A percentile compares a stretch with the other conserved stretches of the same genome.
phyloP scores from a whole-genome alignment of 2,113 vertebrate genomes.

The Forbesichthys agassizii region DNA sequence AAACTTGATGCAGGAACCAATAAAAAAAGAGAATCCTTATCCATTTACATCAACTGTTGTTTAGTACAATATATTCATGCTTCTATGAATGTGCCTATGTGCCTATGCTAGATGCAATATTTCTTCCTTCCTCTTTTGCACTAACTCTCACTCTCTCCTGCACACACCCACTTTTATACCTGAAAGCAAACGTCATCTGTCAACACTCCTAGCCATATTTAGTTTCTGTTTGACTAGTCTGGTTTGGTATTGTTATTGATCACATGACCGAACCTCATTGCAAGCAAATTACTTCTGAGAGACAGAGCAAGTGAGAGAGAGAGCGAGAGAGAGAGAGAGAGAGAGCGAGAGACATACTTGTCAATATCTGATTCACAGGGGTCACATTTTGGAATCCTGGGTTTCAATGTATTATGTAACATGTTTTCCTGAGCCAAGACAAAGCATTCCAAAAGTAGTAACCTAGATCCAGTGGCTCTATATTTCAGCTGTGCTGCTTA shows the following conservation, averaged over 20 bases:
- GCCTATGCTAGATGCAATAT: conserved; percentile 7
- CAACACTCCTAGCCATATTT: conserved; percentile 16
- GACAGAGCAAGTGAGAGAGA: not conserved
- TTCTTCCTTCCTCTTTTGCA: not conserved
- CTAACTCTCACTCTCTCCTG: not conserved
- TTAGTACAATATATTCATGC: conserved; percentile 19
- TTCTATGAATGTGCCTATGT: too few species aligned
- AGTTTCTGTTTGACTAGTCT: conserved; percentile 40
- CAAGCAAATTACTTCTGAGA: too few species aligned
- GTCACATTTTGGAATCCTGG: conserved; percentile 25
- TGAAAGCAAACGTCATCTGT: conserved; percentile 19
- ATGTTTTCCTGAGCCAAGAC: conserved; percentile 49
- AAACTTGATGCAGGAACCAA: too few species aligned
- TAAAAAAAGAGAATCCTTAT: not conserved
- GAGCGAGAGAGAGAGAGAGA: not conserved
- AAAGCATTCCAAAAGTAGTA: conserved; percentile 53
- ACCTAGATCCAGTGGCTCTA: not conserved
- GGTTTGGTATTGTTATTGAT: conserved; percentile 7
- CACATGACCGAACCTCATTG: not conserved
- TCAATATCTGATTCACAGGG: conserved; percentile 13
- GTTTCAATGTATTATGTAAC: conserved; percentile 60
- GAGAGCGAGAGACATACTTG: too few species aligned
- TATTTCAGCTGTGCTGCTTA: conserved; percentile 47
- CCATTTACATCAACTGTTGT: conserved; percentile 42
- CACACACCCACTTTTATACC: conserved; percentile 19